Percentiles rank a stretch among this genome's conserved stretches.
These are phyloP conservation scores for Epinephelus malabaricus DNA, from an alignment of 2,797 vertebrate genomes.

Conservation along the genomic window DNA sequence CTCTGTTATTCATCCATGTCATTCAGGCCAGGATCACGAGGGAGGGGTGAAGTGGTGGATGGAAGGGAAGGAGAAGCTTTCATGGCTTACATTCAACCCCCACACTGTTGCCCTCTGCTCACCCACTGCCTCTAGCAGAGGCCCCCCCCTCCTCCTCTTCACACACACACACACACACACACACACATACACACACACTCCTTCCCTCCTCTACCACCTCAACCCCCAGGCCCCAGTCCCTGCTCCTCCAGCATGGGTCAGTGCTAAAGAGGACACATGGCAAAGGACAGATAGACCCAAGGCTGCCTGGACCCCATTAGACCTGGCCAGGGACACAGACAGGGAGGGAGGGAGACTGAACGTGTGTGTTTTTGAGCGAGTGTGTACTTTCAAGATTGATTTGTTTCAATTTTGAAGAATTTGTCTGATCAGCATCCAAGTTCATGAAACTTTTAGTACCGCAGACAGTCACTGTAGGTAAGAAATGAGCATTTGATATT, in stretches of 20 bases:
- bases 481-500: slow-evolving; percentile 13
- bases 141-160: slow-evolving; percentile 14
- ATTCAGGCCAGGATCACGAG: slow-evolving; percentile 81
- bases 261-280: slow-evolving; percentile 82
- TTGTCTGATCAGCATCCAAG: not conserved
- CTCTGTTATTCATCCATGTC: slow-evolving; percentile 85
- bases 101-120: slow-evolving; percentile 74
- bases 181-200: slow-evolving; percentile 40
- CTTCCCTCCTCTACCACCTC: slow-evolving; percentile 56
- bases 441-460: slow-evolving; percentile 9
- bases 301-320: slow-evolving; percentile 68
- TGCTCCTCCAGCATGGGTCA: slow-evolving; percentile 80
- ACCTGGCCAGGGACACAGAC: slow-evolving; percentile 46
- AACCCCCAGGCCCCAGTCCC: slow-evolving; percentile 61
- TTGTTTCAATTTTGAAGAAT: slow-evolving; percentile 5
- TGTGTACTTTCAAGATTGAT: slow-evolving; percentile 12
- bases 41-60: slow-evolving; percentile 70
- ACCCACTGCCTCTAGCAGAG: slow-evolving; percentile 71
- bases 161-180: slow-evolving; percentile 27
- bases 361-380: not conserved
- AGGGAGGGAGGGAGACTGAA: not conserved
- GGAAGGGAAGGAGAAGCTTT: slow-evolving; percentile 67
- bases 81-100: slow-evolving; percentile 78
- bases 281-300: slow-evolving; percentile 80
- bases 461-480: not conserved